Evolutionary conservation across 2,113 vertebrate species (phyloP).

Genomic region (Euleptes europaea): DNA sequence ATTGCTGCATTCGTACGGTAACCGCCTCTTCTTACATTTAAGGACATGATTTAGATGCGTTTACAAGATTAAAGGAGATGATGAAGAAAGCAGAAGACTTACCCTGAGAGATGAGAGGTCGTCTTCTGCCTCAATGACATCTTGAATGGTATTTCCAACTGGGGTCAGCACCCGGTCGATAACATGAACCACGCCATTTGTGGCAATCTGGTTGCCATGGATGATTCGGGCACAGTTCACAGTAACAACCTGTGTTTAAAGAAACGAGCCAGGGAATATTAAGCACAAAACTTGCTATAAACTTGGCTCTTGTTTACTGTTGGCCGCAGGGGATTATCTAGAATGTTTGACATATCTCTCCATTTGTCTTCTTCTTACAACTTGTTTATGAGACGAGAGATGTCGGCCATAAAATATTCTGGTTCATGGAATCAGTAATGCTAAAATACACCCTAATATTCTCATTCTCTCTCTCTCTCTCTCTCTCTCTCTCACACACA

Average conservation of each 20-base stretch:
- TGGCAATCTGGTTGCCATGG: constrained; percentile 94
- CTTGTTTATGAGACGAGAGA: not conserved
- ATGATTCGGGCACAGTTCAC: constrained; percentile 96
- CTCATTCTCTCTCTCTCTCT: too few relatives aligned
- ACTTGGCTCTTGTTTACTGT: not conserved
- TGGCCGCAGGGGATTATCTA: not conserved
- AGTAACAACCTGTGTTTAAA: constrained; percentile 87
- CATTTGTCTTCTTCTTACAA: not conserved
- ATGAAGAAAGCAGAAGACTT: constrained; percentile 37
- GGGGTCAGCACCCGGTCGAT: constrained; percentile 91
- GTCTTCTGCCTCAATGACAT: constrained; percentile 84
- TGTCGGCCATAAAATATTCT: not conserved
- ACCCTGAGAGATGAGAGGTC: constrained; percentile 89
- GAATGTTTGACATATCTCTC: not conserved
- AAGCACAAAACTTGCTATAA: not conserved
- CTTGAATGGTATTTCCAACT: constrained; percentile 85
- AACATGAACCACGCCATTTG: constrained; percentile 95
- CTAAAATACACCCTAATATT: too few relatives aligned
- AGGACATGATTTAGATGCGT: not conserved
- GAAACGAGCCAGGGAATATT: constrained; percentile 12
- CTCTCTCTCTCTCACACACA: too few relatives aligned
- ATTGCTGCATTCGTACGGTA: not conserved
- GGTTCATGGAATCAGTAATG: too few relatives aligned
- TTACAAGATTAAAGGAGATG: not conserved
- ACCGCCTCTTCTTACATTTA: not conserved